Percentiles rank a stretch among this genome's conserved stretches.
Conservation (phyloP, 2,797 vertebrate species). For the Chloroceryle amazona region DNA sequence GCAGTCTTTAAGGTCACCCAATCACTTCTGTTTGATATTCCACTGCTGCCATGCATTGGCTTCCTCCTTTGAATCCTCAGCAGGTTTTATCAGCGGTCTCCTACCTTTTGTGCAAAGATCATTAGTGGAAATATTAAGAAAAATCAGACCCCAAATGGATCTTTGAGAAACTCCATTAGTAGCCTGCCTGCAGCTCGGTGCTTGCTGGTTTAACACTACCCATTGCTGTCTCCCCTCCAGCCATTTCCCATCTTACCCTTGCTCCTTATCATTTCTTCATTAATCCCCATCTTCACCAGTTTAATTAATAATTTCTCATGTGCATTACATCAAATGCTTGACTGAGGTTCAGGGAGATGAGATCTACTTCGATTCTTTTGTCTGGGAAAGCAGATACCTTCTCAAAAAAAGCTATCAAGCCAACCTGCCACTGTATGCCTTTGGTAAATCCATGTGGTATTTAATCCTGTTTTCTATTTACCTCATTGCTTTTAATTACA, state of each 20-base stretch:
- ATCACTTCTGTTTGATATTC: conserved; percentile 25
- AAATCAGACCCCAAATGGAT: conserved; percentile 64
- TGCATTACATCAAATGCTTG: conserved; percentile 50
- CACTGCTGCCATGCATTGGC: background rate
- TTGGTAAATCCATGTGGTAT: conserved; percentile 5
- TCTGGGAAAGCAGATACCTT: conserved; percentile 27
- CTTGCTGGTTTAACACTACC: conserved; percentile 43
- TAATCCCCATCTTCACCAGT: conserved; percentile 59
- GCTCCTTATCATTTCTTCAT: conserved; percentile 55
- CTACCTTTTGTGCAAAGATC: conserved; percentile 65
- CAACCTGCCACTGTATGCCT: background rate
- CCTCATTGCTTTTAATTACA: conserved; percentile 49
- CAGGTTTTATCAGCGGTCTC: conserved; percentile 38
- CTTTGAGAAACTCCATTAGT: conserved; percentile 61
- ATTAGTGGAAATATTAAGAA: conserved; percentile 66
- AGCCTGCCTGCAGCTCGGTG: conserved; percentile 55
- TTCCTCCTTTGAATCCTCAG: conserved; percentile 37
- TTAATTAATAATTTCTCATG: conserved; percentile 73
- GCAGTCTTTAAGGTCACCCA: conserved; percentile 45
- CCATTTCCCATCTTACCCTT: conserved; percentile 56
- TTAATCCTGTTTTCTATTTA: conserved; percentile 37
- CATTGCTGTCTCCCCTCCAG: conserved; percentile 53
- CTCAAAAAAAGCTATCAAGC: background rate
- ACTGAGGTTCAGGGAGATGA: conserved; percentile 52
- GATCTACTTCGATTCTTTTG: conserved; percentile 58